Percentiles rank a stretch among this genome's conserved stretches.
phyloP scores from a whole-genome alignment of 2,797 vertebrate species.

The Sebastes matsubarae region DNA sequence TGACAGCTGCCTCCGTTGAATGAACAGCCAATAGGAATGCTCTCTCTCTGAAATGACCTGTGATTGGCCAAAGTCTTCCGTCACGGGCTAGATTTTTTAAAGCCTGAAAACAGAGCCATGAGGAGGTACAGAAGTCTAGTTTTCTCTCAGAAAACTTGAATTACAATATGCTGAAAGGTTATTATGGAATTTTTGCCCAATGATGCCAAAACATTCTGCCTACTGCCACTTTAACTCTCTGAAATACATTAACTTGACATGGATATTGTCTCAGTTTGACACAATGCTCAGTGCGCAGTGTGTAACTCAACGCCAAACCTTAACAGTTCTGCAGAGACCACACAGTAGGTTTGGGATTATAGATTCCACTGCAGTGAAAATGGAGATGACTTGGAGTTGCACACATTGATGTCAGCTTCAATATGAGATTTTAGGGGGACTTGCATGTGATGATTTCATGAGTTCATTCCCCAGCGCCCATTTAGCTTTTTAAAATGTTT shows the following conservation, averaged over 20 bases:
- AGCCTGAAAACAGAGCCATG: no score
- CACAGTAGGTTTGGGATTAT: constrained; percentile 14
- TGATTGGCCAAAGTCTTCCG: fast-evolving
- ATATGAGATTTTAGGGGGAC: constrained; percentile 19
- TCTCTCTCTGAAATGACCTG: no score
- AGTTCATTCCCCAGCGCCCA: neutral
- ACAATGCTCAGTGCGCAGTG: neutral
- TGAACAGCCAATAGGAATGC: no score
- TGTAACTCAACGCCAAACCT: neutral
- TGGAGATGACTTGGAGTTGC: neutral
- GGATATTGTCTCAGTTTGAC: neutral
- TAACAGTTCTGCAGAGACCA: constrained; percentile 12
- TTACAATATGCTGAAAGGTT: no score
- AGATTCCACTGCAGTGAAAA: neutral
- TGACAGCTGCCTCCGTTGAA: no score
- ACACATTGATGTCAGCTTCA: constrained; percentile 13
- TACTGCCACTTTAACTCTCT: neutral
- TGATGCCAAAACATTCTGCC: no score
- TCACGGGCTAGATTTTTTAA: no score
- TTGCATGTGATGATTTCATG: constrained; percentile 14
- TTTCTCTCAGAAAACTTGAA: no score
- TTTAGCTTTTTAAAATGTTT: constrained; percentile 18
- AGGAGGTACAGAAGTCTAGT: no score
- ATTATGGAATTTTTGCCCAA: fast-evolving
- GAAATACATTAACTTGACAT: constrained; percentile 15